Base-by-base conservation (phyloP, 2,113 vertebrate genomes). In the Piprites chloris region DNA sequence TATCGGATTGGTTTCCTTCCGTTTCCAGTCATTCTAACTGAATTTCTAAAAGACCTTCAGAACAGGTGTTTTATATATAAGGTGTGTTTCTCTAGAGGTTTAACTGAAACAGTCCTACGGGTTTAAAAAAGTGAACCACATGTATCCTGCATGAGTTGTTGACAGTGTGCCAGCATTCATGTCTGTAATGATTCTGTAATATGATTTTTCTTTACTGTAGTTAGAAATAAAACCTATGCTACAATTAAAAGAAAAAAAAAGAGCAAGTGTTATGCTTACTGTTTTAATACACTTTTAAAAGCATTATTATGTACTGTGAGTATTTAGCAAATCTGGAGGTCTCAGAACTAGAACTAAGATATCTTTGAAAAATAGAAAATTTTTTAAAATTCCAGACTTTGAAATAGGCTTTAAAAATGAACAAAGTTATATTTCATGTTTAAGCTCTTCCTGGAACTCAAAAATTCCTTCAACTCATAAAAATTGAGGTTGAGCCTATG, bases 51-150 rank as follows among this genome's bases (percentile, higher is more conserved):
- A 93, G 65, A 81, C 88, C 83, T 85, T 66, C 5, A 1, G 65
- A 92, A 79, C 96, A 96, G 93, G 96, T 96, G 95, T 78, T 94
- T 90, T 86, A 96, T 82, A 93, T 96, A 65, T 81, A 96, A 97
- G 95, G 96, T 96, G 80, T 94, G 27, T 58, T 82, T 92, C 88
- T 93, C 62, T 27, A 81, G 95, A 95, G 86, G 83, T 95, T 95
- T 94, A 96, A 96, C 92, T 82, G 96, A 93, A 96, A 91, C 49
- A 83, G 72, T 44, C 49, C 17, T 63, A 65, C 0, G 3, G 35
- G 80, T 56, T 92, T 90, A 76, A 78, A 93, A 58, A 86, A 85
- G 47, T 68, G 66, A 93, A 87, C 73, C 95, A 93, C 22, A 1
- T 92, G 73, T 90, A 94, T 96, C 96, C 93, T 88, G 88, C 87